Evolutionary conservation across 1,140 invertebrate species (phyloP).

Genomic region (Apis laboriosa): DNA sequence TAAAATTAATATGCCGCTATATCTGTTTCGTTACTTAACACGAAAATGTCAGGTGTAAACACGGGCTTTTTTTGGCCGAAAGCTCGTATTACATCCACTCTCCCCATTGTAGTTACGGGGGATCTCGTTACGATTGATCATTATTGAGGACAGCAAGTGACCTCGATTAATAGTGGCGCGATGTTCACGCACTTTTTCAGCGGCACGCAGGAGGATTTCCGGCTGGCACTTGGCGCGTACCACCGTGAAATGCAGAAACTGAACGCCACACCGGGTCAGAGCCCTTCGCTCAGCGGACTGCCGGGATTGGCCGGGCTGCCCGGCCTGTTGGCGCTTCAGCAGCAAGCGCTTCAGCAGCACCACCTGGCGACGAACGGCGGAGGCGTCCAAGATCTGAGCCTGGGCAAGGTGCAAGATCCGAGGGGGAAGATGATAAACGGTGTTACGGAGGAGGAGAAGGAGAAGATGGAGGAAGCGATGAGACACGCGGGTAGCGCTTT

Average conservation of each 20-base stretch:
- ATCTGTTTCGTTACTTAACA: slow-evolving; percentile 45
- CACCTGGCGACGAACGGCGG: slow-evolving; percentile 83
- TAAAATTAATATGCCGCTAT: slow-evolving; percentile 48
- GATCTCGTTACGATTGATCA: slow-evolving; percentile 62
- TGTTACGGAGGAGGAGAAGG: slow-evolving; percentile 84
- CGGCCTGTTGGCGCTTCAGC: slow-evolving; percentile 87
- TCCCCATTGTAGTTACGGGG: too few relatives aligned
- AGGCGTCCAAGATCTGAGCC: slow-evolving; percentile 91
- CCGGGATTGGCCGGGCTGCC: slow-evolving; percentile 84
- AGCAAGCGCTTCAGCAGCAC: slow-evolving; percentile 86
- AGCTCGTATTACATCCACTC: not conserved
- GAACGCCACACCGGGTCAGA: slow-evolving; percentile 84
- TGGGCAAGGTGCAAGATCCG: slow-evolving; percentile 87
- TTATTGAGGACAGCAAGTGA: slow-evolving; percentile 84
- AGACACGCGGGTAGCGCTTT: slow-evolving; percentile 92
- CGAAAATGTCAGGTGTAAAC: slow-evolving; percentile 38
- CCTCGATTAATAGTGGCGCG: slow-evolving; percentile 80
- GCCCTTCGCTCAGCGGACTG: slow-evolving; percentile 81
- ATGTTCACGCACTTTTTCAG: slow-evolving; percentile 92
- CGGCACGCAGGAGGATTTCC: slow-evolving; percentile 89
- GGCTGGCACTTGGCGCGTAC: slow-evolving; percentile 94
- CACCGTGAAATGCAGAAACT: slow-evolving; percentile 94
- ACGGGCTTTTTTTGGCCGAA: too few relatives aligned
- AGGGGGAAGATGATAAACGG: slow-evolving; percentile 86
- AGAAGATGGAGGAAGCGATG: slow-evolving; percentile 86